Base-by-base conservation (phyloP, 2,113 vertebrate genomes). In the Apteryx owenii region DNA sequence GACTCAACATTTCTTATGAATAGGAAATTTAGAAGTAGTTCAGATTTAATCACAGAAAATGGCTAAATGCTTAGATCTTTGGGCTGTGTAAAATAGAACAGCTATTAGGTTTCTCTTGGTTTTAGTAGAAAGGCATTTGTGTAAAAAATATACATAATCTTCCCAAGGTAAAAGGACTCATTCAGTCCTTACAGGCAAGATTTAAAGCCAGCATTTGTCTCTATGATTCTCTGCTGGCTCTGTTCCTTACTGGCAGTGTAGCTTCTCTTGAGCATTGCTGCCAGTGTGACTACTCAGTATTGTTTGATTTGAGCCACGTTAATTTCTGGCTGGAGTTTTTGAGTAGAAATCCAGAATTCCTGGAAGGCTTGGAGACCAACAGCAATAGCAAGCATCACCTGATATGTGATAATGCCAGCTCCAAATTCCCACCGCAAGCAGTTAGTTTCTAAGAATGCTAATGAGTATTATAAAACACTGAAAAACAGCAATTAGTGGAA, bases 341-440 rank as follows among this genome's bases (percentile, higher is more conserved):
- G 70, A 48, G 62, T 93, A 36, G 66, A 95, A 92, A 92, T 93
- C 78, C 78, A 96, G 62, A 92, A 96, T 95, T 96, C 92, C 89
- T 97, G 81, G 91, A 96, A 95, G 91, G 50, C 53, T 82, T 94
- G 84, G 58, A 96, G 33, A 36, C 84, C 44, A 81, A 46, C 68
- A 95, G 50, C 62, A 91, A 82, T 21, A 88, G 73, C 40, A 82
- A 85, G 26, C 33, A 87, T 91, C 91, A 82, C 81, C 75, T 93
- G 71, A 94, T 81, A 53, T 20, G 40, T 91, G 91, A 77, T 53
- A 84, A 85, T 38, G 21, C 51, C 90, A 81, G 48, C 20, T 94
- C 38, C 31, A 92, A 88, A 94, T 93, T 88, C 82, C 46, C 22
- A 70, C n/a, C 0, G 0, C 31, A 71, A 65, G 36, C 69, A 71